Percentiles rank a stretch among this genome's conserved stretches.
phyloP scores from a whole-genome alignment of 2,797 vertebrate genomes.

The Xyrichtys novacula region DNA sequence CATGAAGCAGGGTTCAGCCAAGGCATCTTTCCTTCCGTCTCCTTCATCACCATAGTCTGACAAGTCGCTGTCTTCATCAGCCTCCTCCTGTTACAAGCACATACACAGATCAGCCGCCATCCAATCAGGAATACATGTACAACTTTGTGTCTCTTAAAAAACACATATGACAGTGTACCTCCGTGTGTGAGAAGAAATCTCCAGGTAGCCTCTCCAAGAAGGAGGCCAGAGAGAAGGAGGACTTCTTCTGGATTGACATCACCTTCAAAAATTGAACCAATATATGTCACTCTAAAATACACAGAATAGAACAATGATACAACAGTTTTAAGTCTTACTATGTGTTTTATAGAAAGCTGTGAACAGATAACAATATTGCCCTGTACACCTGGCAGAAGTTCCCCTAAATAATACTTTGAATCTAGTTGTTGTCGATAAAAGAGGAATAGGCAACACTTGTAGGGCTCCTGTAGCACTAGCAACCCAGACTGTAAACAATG shows the following conservation, averaged over 20 bases:
- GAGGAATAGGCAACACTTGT: too few relatives aligned
- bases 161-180: conserved; percentile 81
- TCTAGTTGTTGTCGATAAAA: too few relatives aligned
- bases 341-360: too few relatives aligned
- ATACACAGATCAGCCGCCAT: background rate
- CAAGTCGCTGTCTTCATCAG: conserved; percentile 94
- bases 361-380: too few relatives aligned
- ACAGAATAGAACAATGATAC: too few relatives aligned
- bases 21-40: conserved; percentile 92
- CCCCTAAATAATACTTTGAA: too few relatives aligned
- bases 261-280: conserved; percentile 82
- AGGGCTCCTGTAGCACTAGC: too few relatives aligned
- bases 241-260: conserved; percentile 95
- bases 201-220: conserved; percentile 97
- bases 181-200: conserved; percentile 97
- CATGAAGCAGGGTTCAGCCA: conserved; percentile 99
- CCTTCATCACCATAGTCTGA: conserved; percentile 94
- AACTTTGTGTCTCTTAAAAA: background rate
- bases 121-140: background rate
- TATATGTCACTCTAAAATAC: background rate
- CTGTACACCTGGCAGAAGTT: too few relatives aligned
- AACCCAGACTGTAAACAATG: too few relatives aligned
- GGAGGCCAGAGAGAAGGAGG: conserved; percentile 93
- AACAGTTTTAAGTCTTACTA: background rate
- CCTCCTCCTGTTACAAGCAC: conserved; percentile 88